phyloP scores from a whole-genome alignment of 2,113 vertebrate genomes.

The Grammomys surdaster region DNA sequence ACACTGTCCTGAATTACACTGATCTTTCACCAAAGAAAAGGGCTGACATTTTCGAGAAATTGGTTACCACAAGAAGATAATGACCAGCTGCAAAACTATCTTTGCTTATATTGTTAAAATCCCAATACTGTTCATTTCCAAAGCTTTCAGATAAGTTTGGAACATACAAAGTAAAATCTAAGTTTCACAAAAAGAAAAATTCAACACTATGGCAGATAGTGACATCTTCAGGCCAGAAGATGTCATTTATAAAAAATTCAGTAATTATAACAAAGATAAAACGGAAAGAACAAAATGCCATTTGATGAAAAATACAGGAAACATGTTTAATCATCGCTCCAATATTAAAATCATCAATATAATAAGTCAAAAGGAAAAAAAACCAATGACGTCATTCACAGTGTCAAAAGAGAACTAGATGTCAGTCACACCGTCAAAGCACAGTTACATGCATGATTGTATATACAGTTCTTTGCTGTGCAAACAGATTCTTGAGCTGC shows the following conservation, averaged over 20 bases:
- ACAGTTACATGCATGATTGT: background rate
- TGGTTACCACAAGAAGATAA: background rate
- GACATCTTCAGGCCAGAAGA: background rate
- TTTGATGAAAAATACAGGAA: conserved; percentile 38
- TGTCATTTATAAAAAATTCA: conserved; percentile 24
- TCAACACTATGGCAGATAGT: background rate
- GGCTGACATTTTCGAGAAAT: background rate
- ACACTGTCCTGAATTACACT: conserved; percentile 24
- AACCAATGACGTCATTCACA: background rate
- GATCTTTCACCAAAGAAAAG: conserved; percentile 13
- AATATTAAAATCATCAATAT: conserved; percentile 34
- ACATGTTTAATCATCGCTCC: background rate
- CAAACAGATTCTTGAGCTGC: background rate
- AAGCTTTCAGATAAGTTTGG: conserved; percentile 33
- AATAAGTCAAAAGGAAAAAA: conserved; percentile 34
- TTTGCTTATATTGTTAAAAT: background rate
- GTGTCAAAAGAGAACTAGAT: background rate
- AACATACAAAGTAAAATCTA: background rate
- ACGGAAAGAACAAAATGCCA: background rate
- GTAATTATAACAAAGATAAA: conserved; percentile 61
- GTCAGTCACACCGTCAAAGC: background rate
- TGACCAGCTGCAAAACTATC: background rate
- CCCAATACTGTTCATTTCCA: background rate
- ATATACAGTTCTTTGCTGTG: background rate
- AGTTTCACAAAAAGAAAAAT: conserved; percentile 36